Percentiles rank a stretch among this genome's conserved stretches.
Conservation (phyloP, 2,888 invertebrate genomes). For the Protonemura montana region DNA sequence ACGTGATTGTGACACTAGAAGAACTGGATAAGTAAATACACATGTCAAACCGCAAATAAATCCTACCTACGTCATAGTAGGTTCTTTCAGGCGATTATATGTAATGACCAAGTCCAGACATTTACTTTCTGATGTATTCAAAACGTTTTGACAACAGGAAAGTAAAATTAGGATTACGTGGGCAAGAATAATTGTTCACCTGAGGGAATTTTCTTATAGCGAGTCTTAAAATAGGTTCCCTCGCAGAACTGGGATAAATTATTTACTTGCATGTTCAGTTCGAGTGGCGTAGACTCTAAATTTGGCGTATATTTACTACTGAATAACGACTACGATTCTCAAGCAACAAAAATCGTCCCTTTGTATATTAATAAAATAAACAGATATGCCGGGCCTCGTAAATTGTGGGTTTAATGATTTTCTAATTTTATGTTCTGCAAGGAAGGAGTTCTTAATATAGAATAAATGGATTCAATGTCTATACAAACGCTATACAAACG, state of each 20-base stretch:
- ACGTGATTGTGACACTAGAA: neutral
- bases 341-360: neutral
- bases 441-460: neutral
- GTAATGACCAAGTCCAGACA: neutral
- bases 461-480: neutral
- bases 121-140: neutral
- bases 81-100: neutral
- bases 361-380: neutral
- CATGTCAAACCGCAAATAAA: neutral
- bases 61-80: neutral
- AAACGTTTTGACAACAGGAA: neutral
- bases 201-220: neutral
- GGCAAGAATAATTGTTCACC: neutral
- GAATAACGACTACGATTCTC: neutral
- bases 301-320: neutral
- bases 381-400: neutral
- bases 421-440: neutral
- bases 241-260: neutral
- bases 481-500: neutral
- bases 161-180: neutral
- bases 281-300: neutral
- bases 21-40: neutral
- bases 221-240: neutral
- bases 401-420: neutral
- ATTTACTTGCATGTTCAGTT: neutral